Base-by-base conservation (phyloP, 2,113 vertebrate species). In the Vidua chalybeata region DNA sequence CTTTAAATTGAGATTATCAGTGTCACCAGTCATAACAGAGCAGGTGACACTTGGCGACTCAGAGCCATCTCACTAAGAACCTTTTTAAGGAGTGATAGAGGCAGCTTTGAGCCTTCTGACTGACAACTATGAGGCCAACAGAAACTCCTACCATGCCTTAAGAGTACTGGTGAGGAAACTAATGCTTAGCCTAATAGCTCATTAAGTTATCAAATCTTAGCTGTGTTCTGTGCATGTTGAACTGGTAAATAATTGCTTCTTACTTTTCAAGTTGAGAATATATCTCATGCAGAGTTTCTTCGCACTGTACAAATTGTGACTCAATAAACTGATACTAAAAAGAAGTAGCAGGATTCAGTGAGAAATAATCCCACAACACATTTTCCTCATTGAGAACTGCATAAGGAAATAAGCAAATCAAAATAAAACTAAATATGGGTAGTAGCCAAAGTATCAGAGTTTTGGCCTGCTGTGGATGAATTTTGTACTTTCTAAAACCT, bases 111-210 rank as follows among this genome's bases (percentile, higher is more conserved):
- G 2, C 35, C 39, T 87, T 35, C 46, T 84, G 28, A 18, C 17
- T 66, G 35, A 52, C 3, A 4, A 4, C 26, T 39, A 3, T 37
- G 35, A 33, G 28, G 9, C 15, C 33, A 72, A 15, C 26, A 84
- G 31, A 55, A 31, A 63, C 3, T 58, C 11, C 39, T 21, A 1
- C 4, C 0, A 0, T 87, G 11, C 21, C 28, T 68, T 58, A 27
- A 41, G 7, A 16, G 12, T 39, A 33, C 1, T 43, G 15, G 13
- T 20, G 11, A 69, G 24, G 21, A 87, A 91, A 66, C 2, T 30
- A 83, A 48, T 58, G n/a, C 11, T 64, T 73, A 83, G 9, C 26
- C 12, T 59, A 49, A 75, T 3, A 5, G 5, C n/a, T 43, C 19
- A 54, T 54, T 62, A 78, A 82, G 41, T 41, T 17, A 39, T 51